Conservation (phyloP, 2,113 vertebrate genomes). For the Fregetta grallaria region DNA sequence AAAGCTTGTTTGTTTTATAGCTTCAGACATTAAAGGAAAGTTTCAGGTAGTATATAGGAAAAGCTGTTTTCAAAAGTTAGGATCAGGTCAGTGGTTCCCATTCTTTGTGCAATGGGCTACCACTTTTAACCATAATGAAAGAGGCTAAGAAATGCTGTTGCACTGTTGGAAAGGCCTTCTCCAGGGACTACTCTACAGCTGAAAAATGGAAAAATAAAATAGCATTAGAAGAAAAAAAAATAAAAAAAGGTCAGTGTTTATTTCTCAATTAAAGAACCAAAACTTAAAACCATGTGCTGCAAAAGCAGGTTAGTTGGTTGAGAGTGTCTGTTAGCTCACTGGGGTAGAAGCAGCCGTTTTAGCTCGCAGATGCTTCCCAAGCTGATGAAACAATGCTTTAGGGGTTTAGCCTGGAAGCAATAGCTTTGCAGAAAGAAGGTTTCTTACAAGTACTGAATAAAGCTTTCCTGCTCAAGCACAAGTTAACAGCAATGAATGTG, state of each 20-base stretch:
- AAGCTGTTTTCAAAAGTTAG: conserved; percentile 42
- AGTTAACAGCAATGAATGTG: conserved; percentile 18
- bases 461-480: conserved; percentile 54
- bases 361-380: not conserved
- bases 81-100: conserved; percentile 72
- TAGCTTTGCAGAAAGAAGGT: conserved; percentile 74
- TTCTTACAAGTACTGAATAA: conserved; percentile 75
- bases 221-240: conserved; percentile 68
- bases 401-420: not conserved
- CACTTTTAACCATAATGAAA: conserved; percentile 53
- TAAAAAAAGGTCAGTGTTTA: not conserved
- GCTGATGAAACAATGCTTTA: not conserved
- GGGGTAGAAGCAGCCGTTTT: not conserved
- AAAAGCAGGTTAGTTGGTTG: conserved; percentile 62
- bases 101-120: conserved; percentile 75
- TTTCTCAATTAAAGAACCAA: conserved; percentile 40
- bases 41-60: conserved; percentile 62
- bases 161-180: conserved; percentile 79
- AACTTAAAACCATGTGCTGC: conserved; percentile 1
- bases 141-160: conserved; percentile 73
- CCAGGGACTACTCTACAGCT: conserved; percentile 87
- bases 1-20: conserved; percentile 70
- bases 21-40: conserved; percentile 48
- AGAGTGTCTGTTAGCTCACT: conserved; percentile 56
- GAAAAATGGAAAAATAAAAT: conserved; percentile 85